phyloP scores from a whole-genome alignment of 1,140 invertebrate species.

The Caenorhabditis elegans region WBcel235 BX284602.5:11857501-11858000 shows the following conservation, averaged over 20 bases:
- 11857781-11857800: not conserved
- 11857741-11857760: too few species aligned
- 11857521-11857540: too few species aligned
- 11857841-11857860: too few species aligned
- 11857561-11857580: too few species aligned
- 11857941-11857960: not conserved
- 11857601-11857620: not conserved
- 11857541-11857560: too few species aligned
- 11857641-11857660: too few species aligned
- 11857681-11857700: too few species aligned
- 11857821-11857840: too few species aligned
- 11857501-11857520: too few species aligned
- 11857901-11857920: not conserved
- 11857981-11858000: not conserved
- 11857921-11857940: not conserved
- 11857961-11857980: not conserved
- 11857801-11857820: constrained; percentile 3
- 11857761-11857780: constrained; percentile 26
- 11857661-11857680: too few species aligned
- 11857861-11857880: constrained; percentile 5
- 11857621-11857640: not conserved
- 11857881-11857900: not conserved
- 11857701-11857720: too few species aligned
- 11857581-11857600: not conserved
- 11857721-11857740: too few species aligned